Evolutionary conservation across 2,888 invertebrate genomes (phyloP).

Genomic region (Pristionchus maxplancki): DNA sequence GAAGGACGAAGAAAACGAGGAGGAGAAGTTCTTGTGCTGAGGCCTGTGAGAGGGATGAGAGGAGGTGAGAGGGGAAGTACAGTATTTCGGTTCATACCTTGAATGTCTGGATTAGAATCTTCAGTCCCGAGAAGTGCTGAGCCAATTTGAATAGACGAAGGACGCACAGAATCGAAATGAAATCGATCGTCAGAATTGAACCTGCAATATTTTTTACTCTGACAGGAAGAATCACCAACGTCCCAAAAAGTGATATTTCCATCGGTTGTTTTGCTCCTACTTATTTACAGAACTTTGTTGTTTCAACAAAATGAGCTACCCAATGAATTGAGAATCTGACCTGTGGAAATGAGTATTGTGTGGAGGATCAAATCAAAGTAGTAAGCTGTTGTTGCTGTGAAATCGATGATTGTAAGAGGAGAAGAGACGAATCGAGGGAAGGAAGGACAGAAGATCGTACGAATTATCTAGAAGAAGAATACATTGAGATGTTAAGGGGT

Average conservation of each 20-base stretch:
- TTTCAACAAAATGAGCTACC: no score
- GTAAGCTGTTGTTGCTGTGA: constrained; percentile 97
- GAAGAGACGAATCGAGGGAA: constrained; percentile 87
- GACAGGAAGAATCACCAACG: no score
- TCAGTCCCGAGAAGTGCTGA: constrained; percentile 79
- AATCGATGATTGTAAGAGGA: constrained; percentile 98
- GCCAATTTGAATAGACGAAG: constrained; percentile 79
- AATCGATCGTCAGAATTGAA: no score
- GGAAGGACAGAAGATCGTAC: constrained; percentile 87
- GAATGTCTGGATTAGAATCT: constrained; percentile 79
- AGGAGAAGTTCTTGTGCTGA: constrained; percentile 88
- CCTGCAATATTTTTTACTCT: no score
- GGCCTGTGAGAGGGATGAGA: no score
- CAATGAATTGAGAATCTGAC: no score
- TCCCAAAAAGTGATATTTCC: no score
- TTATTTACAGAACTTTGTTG: no score
- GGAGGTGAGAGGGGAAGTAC: neutral
- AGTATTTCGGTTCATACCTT: constrained; percentile 77
- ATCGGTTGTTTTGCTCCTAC: no score
- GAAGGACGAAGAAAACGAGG: constrained; percentile 92
- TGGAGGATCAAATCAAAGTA: constrained; percentile 88
- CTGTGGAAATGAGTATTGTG: constrained; percentile 63
- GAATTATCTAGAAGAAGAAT: constrained; percentile 63
- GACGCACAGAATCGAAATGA: constrained; percentile 79
- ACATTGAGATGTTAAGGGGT: no score